These are phyloP conservation scores for Cyprinella venusta DNA, from an alignment of 2,797 vertebrate genomes.

Conservation along the genomic window DNA sequence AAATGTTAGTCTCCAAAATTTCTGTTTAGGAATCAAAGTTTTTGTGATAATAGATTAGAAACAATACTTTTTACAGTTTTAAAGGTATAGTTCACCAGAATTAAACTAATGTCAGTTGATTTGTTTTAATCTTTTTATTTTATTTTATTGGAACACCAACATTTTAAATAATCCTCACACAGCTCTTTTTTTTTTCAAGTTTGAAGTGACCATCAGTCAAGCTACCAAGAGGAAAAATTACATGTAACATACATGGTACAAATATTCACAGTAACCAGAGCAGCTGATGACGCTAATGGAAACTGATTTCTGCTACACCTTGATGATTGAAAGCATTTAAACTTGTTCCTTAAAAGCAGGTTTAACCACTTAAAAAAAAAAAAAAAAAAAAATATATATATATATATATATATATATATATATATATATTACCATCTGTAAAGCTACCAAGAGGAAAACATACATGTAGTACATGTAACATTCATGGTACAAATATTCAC, in stretches of 20 bases:
- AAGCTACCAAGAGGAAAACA: too few species aligned
- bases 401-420: too few species aligned
- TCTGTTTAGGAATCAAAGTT: too few species aligned
- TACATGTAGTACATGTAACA: too few species aligned
- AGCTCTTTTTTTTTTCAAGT: background rate
- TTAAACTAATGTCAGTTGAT: background rate
- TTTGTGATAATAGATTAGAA: too few species aligned
- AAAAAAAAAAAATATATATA: too few species aligned
- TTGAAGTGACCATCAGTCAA: background rate
- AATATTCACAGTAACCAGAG: constrained; percentile 12
- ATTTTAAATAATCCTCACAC: background rate
- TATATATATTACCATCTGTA: too few species aligned
- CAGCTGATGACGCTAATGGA: background rate
- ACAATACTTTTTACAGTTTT: background rate
- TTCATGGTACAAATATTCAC: too few species aligned
- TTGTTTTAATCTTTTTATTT: too few species aligned
- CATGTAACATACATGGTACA: background rate
- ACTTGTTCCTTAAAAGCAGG: constrained; percentile 15
- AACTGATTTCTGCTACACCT: background rate
- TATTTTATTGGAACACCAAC: background rate
- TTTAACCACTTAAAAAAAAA: too few species aligned
- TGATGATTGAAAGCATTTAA: background rate
- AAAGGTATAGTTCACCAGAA: background rate
- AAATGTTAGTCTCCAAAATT: too few species aligned
- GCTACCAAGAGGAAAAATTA: background rate